Percentiles rank a stretch among this genome's conserved stretches.
Conservation (phyloP, 2,888 invertebrate species). For the Gordius sp. region DNA sequence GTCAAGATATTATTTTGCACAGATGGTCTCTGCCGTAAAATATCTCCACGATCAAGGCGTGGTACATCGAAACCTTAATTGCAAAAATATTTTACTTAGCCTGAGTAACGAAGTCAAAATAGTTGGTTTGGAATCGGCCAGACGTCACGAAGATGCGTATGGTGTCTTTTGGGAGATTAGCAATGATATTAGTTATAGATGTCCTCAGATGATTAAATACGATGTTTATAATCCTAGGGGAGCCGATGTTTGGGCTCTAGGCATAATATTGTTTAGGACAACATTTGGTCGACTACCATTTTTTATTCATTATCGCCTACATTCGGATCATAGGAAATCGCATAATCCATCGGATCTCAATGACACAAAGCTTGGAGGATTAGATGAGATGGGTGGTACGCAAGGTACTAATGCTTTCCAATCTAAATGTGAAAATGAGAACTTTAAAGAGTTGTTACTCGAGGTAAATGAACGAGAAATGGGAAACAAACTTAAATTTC, state of each 20-base stretch:
- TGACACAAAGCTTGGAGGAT: no score
- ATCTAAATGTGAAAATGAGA: no score
- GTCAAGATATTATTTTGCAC: conserved; percentile 2
- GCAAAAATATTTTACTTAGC: conserved; percentile 1
- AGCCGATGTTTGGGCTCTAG: conserved; percentile 8
- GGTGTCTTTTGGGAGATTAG: background rate
- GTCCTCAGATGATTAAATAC: conserved; percentile 6
- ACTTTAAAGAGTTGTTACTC: no score
- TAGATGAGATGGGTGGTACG: no score
- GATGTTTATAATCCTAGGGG: background rate
- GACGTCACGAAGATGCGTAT: background rate
- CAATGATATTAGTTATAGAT: background rate
- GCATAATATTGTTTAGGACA: background rate
- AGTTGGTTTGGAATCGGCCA: background rate
- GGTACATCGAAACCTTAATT: background rate
- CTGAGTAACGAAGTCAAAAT: background rate
- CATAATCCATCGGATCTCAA: no score
- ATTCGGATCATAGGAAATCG: no score
- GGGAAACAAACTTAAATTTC: background rate
- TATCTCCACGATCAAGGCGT: conserved; percentile 2
- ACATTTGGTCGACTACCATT: conserved; percentile 4
- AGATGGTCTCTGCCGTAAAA: background rate
- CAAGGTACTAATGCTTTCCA: no score
- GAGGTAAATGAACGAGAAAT: background rate
- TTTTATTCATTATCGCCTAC: background rate